Evolutionary conservation across 2,888 invertebrate genomes (phyloP).

Genomic region (Pediacus dermestoides): DNA sequence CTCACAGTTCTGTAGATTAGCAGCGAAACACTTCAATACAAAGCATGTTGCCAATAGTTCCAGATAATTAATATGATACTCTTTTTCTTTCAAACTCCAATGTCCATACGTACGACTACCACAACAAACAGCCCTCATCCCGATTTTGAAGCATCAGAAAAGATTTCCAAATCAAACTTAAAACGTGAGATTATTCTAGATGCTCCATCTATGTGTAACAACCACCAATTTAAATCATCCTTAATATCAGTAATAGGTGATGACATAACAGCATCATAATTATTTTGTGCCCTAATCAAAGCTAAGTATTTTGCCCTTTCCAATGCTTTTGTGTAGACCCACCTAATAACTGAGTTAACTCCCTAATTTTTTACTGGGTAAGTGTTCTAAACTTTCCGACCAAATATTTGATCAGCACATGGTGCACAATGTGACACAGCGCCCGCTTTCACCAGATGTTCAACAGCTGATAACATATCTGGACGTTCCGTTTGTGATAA

Average conservation of each 20-base stretch:
- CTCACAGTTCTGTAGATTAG: constrained; percentile 3
- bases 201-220: background rate
- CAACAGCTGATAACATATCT: background rate
- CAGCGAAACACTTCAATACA: constrained; percentile 17
- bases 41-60: constrained; percentile 17
- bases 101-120: constrained; percentile 13
- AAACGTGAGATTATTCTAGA: constrained; percentile 7
- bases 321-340: constrained; percentile 14
- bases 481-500: background rate
- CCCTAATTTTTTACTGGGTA: constrained; percentile 12
- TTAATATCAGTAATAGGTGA: too few relatives aligned
- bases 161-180: constrained; percentile 22
- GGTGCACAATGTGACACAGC: background rate
- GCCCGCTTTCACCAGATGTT: background rate
- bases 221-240: constrained; percentile 13
- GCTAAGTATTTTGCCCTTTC: constrained; percentile 18
- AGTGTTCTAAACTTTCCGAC: constrained; percentile 8
- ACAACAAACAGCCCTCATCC: constrained; percentile 24
- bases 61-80: constrained; percentile 16
- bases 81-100: constrained; percentile 20
- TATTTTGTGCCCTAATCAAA: constrained; percentile 10
- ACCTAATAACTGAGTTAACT: constrained; percentile 21
- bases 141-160: constrained; percentile 20
- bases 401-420: constrained; percentile 1
- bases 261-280: constrained; percentile 13